phyloP scores from a whole-genome alignment of 2,888 invertebrate genomes.

The Sphaerophoria taeniata region DNA sequence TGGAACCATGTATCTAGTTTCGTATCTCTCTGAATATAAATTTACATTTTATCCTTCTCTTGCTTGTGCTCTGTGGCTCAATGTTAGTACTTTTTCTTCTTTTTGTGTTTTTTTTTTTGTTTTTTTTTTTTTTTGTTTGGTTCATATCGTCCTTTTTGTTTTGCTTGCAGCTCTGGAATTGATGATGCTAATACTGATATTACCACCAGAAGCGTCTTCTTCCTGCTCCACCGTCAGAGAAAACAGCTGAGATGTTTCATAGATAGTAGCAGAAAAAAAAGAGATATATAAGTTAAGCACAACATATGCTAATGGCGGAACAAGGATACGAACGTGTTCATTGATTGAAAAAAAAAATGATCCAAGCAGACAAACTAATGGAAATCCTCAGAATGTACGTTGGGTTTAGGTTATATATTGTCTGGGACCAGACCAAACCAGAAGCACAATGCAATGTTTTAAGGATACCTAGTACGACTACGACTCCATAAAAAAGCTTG shows the following conservation, averaged over 20 bases:
- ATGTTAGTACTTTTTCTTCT: constrained; percentile 7
- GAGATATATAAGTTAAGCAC: constrained; percentile 67
- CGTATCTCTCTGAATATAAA: constrained; percentile 53
- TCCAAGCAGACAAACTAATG: constrained; percentile 31
- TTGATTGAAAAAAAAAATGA: constrained; percentile 50
- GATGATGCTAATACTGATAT: constrained; percentile 73
- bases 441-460: neutral
- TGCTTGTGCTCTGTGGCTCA: constrained; percentile 7
- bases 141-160: constrained; percentile 23
- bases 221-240: constrained; percentile 32
- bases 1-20: constrained; percentile 25
- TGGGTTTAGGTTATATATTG: constrained; percentile 15
- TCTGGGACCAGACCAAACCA: neutral
- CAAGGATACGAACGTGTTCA: constrained; percentile 46
- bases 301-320: constrained; percentile 63
- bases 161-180: constrained; percentile 60
- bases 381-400: constrained; percentile 33
- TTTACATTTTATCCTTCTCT: constrained; percentile 63
- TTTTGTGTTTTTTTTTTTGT: neutral
- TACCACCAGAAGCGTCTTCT: constrained; percentile 48
- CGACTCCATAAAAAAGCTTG: no score
- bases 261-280: neutral
- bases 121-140: constrained; percentile 15
- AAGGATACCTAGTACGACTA: neutral
- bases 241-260: constrained; percentile 53